Base-by-base conservation (phyloP, 1,140 invertebrate species). In the Papilio polyxenes region DNA sequence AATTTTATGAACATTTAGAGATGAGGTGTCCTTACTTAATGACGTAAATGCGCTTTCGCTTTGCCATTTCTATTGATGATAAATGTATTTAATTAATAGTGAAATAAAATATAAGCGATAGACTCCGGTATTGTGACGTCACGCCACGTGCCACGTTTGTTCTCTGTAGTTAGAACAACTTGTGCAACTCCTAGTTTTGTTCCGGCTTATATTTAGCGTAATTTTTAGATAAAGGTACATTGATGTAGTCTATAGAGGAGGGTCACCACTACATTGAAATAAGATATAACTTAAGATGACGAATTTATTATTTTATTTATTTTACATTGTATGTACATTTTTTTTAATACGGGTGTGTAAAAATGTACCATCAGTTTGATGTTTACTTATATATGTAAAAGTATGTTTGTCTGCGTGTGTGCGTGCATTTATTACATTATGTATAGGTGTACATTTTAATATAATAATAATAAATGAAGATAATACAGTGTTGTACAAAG, bases 251-350 rank as follows among this genome's bases (percentile, higher is more conserved):
- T 8, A 59, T 10, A 20, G 6, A 9, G 17, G 59, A 65, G 51
- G 23, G 23, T 65, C 10, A 65, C 3, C 23, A 20, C 23, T 17
- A 31, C 62, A 65, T 65, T 65, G 11, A 31, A 31, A 31, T 31
- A 31, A 49, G 48, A 7, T 13, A 13, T 44, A 48, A 20, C 17
- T 49, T 75, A 44, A 74, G 11, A 49, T 78, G 76, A 78, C 76
- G 76, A 78, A 78, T 78, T 78, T 78, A 78, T 59, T 78, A 59
- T 17, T 59, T 17, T 78, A 78, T 78, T 78, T 78, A 78, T 78
- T 59, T 23, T 77, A 31, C 51, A 31, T 31, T 53, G 49, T 20
- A 56, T 78, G 15, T 78, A 37, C 13, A 37, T 53, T 44, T 6
- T 40, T 44, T 44, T 44, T 44, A 56, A 78, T 56, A 78, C 76